These are phyloP conservation scores for Watsonalla binaria DNA, from an alignment of 2,888 invertebrate species.

Conservation along the genomic window DNA sequence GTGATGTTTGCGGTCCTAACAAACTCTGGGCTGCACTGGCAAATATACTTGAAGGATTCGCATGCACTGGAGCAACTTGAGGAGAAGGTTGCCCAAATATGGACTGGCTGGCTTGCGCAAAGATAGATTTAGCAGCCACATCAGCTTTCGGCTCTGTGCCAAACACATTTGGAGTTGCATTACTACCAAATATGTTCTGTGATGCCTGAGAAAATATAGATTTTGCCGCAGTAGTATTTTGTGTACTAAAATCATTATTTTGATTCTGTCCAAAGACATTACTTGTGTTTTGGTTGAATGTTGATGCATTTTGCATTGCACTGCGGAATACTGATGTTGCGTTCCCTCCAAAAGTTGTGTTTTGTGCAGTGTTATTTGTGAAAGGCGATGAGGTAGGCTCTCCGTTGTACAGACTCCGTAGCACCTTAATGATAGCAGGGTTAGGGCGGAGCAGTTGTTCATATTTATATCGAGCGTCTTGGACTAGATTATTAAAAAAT, in stretches of 20 bases:
- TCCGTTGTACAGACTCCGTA: slow-evolving; percentile 50
- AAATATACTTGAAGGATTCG: slow-evolving; percentile 37
- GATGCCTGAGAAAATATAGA: slow-evolving; percentile 51
- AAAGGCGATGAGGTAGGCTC: slow-evolving; percentile 46
- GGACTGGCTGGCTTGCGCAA: slow-evolving; percentile 20
- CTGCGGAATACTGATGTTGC: slow-evolving; percentile 55
- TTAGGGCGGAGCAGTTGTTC: slow-evolving; percentile 45
- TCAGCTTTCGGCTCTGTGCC: slow-evolving; percentile 9
- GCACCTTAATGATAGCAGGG: slow-evolving; percentile 32
- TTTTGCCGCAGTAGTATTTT: slow-evolving; percentile 28
- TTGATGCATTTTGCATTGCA: slow-evolving; percentile 37
- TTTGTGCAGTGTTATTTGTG: slow-evolving; percentile 17
- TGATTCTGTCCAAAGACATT: slow-evolving; percentile 19
- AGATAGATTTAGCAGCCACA: slow-evolving; percentile 22
- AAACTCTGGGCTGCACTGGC: slow-evolving; percentile 33
- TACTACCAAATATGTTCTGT: slow-evolving; percentile 27
- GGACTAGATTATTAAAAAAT: slow-evolving; percentile 45
- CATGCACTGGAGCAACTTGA: slow-evolving; percentile 10
- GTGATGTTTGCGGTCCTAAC: slow-evolving; percentile 21
- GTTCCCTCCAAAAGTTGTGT: slow-evolving; percentile 15
- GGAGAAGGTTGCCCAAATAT: slow-evolving; percentile 9
- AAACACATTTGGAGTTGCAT: slow-evolving; percentile 7
- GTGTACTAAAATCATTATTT: slow-evolving; percentile 13
- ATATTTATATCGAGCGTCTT: slow-evolving; percentile 48
- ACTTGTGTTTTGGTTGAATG: slow-evolving; percentile 20